A percentile compares a stretch with the other conserved stretches of the same genome.
Evolutionary conservation across 2,797 vertebrate species (phyloP).

Genomic region (Pteronotus mesoamericanus): DNA sequence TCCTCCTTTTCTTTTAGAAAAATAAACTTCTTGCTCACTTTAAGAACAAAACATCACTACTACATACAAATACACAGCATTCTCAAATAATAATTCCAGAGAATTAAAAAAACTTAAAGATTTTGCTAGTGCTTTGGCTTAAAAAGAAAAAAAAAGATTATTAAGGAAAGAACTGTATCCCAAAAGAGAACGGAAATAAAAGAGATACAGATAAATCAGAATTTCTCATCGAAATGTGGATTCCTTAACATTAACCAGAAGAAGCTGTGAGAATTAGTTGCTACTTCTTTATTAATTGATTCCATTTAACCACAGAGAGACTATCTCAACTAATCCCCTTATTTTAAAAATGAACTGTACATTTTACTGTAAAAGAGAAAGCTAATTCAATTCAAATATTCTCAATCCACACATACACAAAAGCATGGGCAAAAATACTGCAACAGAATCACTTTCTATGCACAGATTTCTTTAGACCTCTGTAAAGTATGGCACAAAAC

Average conservation of each 20-base stretch:
- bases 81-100: conserved; percentile 1
- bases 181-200: background rate
- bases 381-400: conserved; percentile 76
- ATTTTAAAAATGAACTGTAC: conserved; percentile 73
- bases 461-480: conserved; percentile 35
- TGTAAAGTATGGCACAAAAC: background rate
- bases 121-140: conserved; percentile 19
- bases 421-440: conserved; percentile 65
- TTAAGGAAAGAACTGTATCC: background rate
- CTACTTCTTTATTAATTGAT: conserved; percentile 73
- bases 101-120: background rate
- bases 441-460: conserved; percentile 46
- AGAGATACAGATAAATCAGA: background rate
- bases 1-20: conserved; percentile 24
- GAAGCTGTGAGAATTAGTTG: conserved; percentile 60
- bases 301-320: conserved; percentile 67
- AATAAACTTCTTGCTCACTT: conserved; percentile 47
- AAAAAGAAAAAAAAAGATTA: background rate
- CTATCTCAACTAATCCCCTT: conserved; percentile 67
- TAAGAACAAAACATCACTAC: conserved; percentile 48
- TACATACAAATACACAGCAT: background rate
- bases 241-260: conserved; percentile 20
- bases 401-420: conserved; percentile 69
- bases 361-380: conserved; percentile 76
- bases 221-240: background rate